A percentile compares a stretch with the other conserved stretches of the same genome.
These are phyloP conservation scores for Microctonus aethiopoides DNA, from an alignment of 2,888 invertebrate genomes.

Conservation along the genomic window DNA sequence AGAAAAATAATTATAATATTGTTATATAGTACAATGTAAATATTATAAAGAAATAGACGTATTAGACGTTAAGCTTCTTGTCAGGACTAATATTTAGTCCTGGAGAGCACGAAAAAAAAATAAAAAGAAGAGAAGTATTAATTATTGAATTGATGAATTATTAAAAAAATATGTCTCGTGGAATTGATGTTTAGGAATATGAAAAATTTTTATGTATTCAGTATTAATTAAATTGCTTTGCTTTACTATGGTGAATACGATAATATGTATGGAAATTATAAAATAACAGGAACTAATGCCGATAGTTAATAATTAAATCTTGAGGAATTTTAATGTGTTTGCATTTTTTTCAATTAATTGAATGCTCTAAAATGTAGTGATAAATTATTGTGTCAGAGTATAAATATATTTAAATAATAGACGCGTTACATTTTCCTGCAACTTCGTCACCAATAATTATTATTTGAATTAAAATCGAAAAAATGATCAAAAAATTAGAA, in stretches of 20 bases:
- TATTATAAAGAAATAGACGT: conserved; percentile 32
- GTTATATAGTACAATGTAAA: conserved; percentile 32
- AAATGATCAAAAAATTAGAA: background rate
- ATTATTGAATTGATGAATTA: no score
- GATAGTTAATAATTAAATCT: no score
- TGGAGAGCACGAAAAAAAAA: conserved; percentile 4
- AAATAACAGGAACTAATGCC: no score
- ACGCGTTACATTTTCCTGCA: background rate
- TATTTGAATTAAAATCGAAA: no score
- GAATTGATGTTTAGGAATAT: background rate
- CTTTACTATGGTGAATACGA: background rate
- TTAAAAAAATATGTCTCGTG: background rate
- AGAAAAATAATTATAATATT: background rate
- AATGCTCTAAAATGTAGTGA: background rate
- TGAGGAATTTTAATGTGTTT: no score
- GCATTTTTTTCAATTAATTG: background rate
- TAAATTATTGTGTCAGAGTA: background rate
- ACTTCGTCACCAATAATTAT: background rate
- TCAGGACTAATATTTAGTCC: conserved; percentile 44
- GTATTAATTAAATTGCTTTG: conserved; percentile 9
- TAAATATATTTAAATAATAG: background rate
- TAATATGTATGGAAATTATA: background rate
- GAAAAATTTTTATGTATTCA: background rate
- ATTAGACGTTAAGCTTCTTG: conserved; percentile 1
- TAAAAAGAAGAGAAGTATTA: background rate